phyloP scores from a whole-genome alignment of 1,140 invertebrate species.

The Drosophila pallidifrons region DNA sequence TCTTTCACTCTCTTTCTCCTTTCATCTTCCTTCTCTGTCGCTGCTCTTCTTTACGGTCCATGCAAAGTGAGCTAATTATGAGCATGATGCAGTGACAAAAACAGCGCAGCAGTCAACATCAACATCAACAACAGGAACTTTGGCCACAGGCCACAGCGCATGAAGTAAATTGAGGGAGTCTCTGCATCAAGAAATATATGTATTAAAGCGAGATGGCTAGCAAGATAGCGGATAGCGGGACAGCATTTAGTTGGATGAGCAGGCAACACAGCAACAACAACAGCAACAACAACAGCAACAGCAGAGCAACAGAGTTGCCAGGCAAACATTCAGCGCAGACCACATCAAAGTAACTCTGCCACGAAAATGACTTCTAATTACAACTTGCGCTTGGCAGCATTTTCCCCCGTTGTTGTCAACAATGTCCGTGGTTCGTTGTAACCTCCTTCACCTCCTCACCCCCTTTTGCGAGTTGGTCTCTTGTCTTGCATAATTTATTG shows the following conservation, averaged over 20 bases:
- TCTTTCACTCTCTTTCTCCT: background rate
- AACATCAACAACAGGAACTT: slow-evolving; percentile 22
- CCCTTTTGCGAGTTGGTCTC: slow-evolving; percentile 25
- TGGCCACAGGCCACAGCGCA: slow-evolving; percentile 23
- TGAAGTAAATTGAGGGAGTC: slow-evolving; percentile 10
- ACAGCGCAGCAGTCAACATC: slow-evolving; percentile 19
- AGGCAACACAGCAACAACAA: background rate
- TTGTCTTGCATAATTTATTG: slow-evolving; percentile 77
- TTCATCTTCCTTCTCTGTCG: background rate
- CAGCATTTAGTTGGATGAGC: slow-evolving; percentile 2
- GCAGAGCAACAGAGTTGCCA: slow-evolving; percentile 19
- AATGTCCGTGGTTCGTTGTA: slow-evolving; percentile 18
- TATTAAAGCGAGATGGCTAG: slow-evolving; percentile 4
- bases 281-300: too few species aligned
- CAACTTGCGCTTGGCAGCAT: slow-evolving; percentile 24
- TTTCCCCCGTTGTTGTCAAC: slow-evolving; percentile 28
- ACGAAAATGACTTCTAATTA: slow-evolving; percentile 75
- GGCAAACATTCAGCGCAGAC: background rate
- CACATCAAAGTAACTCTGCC: slow-evolving; percentile 65
- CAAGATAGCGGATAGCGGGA: background rate
- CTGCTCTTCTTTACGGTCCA: background rate
- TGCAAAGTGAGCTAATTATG: slow-evolving; percentile 77
- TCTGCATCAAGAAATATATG: background rate
- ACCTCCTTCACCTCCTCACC: background rate
- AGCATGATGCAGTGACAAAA: slow-evolving; percentile 56